Conservation (phyloP, 1,140 invertebrate species). For the Ips nitidus region DNA sequence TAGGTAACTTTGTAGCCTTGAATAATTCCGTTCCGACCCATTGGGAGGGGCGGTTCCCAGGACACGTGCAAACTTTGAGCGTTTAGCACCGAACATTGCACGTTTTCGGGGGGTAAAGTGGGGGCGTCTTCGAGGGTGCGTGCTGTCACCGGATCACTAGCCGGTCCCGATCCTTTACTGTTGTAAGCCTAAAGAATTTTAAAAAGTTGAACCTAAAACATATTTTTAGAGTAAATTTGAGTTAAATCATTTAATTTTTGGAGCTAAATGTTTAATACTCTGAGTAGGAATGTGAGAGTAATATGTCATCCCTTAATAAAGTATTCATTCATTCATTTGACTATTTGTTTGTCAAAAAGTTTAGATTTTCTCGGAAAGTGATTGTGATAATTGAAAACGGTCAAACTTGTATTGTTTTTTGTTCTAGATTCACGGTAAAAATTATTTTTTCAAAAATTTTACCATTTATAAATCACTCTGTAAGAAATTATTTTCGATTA, state of each 20-base stretch:
- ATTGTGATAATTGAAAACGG: too few species aligned
- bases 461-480: too few species aligned
- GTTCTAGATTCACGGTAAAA: too few species aligned
- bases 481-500: too few species aligned
- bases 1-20: constrained; percentile 87
- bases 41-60: constrained; percentile 80
- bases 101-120: constrained; percentile 74
- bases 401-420: too few species aligned
- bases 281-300: too few species aligned
- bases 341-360: too few species aligned
- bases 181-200: constrained; percentile 71
- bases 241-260: constrained; percentile 2
- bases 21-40: constrained; percentile 82
- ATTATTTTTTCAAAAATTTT: too few species aligned
- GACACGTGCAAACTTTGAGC: constrained; percentile 82
- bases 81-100: constrained; percentile 74
- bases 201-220: not conserved
- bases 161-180: constrained; percentile 83
- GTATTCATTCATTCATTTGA: too few species aligned
- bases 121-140: constrained; percentile 78
- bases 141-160: constrained; percentile 77
- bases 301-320: too few species aligned
- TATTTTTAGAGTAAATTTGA: too few species aligned
- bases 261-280: not conserved
- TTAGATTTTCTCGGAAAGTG: too few species aligned